Base-by-base conservation (phyloP, 2,797 vertebrate genomes). In the Manis pentadactyla region DNA sequence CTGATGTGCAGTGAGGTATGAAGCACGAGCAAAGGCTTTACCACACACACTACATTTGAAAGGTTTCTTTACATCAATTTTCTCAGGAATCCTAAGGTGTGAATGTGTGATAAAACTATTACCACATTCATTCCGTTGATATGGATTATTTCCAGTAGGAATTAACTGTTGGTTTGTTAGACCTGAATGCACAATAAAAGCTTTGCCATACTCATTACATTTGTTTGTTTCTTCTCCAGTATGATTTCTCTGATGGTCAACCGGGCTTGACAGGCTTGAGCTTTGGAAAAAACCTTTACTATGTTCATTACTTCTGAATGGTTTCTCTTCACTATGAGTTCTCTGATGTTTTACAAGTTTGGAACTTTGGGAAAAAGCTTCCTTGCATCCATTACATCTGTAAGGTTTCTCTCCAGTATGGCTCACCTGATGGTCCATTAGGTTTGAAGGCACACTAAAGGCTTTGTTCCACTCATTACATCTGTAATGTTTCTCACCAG, bases 401-500 rank as follows among this genome's bases (percentile, higher is more conserved):
- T 90, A 95, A 2, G 94, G 87, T 39, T 96, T 96, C 93, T 97
- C 93, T 23, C 96, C 96, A 0, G 93, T 90, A 19, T 97, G 96
- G 25, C 92, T 90, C 42, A 46, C 42, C 87, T 95, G 42, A 73
- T 93, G 75, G 49, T 97, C 21, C 23, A 13, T 39, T 39, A 69
- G 21, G 97, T 90, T 84, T 9, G 93, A 95, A 46, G 81, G 87
- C 18, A 90, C 66, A 21, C 92, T 93, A 68, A 96, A 96, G 71
- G 74, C 88, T 53, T 94, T 92, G 57, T 95, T 90, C 19, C 97
- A 97, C 49, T 87, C 89, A 14, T 74, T 89, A 68, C 95, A 97
- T 34, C 74, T 87, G 8, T 88, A 92, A 18, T 57, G 93, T 61
- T 94, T 92, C 29, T 92, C 49, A 46, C 59, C 59, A 34, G 49